phyloP scores from a whole-genome alignment of 2,888 invertebrate species.

The Watsonalla binaria region DNA sequence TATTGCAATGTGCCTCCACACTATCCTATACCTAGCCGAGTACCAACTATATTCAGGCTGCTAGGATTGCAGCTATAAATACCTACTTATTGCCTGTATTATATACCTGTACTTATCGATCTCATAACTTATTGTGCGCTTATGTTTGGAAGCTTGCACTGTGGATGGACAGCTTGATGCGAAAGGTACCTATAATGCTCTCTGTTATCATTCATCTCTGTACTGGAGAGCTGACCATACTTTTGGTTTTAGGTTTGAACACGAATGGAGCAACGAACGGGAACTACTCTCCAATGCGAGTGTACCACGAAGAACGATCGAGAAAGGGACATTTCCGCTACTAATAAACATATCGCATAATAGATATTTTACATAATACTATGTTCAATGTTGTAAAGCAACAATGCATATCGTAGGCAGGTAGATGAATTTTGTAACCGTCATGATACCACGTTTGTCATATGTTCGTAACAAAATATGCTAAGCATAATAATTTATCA shows the following conservation, averaged over 20 bases:
- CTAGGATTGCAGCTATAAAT: too few relatives aligned
- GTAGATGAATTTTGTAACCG: background rate
- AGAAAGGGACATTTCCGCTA: slow-evolving; percentile 91
- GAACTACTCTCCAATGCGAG: slow-evolving; percentile 87
- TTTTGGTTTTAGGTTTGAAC: slow-evolving; percentile 77
- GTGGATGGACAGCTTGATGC: slow-evolving; percentile 71
- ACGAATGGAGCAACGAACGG: slow-evolving; percentile 80
- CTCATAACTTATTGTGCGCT: slow-evolving; percentile 4
- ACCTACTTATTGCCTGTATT: too few relatives aligned
- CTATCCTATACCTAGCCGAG: background rate
- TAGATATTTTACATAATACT: background rate
- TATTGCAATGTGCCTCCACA: slow-evolving; percentile 78
- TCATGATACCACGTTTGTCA: background rate
- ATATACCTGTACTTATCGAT: too few relatives aligned
- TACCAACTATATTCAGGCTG: too few relatives aligned
- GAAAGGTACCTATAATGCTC: slow-evolving; percentile 48
- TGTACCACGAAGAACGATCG: slow-evolving; percentile 89
- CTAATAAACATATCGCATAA: slow-evolving; percentile 48
- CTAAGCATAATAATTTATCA: slow-evolving; percentile 15
- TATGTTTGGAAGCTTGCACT: slow-evolving; percentile 62
- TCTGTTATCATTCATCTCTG: background rate
- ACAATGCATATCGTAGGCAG: background rate
- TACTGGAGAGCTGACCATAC: background rate
- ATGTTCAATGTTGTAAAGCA: background rate
- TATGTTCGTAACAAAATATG: slow-evolving; percentile 1